phyloP scores from a whole-genome alignment of 2,113 vertebrate genomes.

The Pitta sordida region DNA sequence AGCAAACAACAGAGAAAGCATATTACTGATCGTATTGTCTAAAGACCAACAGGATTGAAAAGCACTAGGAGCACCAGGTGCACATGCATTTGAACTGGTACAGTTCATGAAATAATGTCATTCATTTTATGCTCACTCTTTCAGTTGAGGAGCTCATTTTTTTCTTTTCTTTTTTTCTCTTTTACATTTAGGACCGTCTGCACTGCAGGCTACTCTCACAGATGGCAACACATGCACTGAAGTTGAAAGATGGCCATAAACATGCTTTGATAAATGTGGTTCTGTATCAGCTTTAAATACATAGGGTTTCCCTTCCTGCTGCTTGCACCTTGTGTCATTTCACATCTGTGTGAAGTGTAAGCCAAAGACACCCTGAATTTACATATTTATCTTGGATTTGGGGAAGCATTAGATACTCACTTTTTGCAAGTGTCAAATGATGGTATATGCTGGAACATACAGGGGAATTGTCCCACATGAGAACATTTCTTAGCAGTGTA shows the following conservation, averaged over 20 bases:
- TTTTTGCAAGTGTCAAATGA: neutral
- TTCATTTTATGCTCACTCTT: neutral
- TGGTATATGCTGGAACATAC: neutral
- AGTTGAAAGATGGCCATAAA: neutral
- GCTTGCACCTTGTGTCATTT: neutral
- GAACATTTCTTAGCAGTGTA: neutral
- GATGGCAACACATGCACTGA: neutral
- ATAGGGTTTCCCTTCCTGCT: neutral
- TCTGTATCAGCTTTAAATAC: neutral
- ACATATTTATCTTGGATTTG: neutral
- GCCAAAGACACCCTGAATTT: neutral
- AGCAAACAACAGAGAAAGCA: neutral
- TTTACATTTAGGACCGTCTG: constrained; percentile 1
- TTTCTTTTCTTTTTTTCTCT: neutral
- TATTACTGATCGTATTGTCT: neutral
- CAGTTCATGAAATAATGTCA: constrained; percentile 38
- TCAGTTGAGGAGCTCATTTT: constrained; percentile 3
- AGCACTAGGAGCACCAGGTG: constrained; percentile 16
- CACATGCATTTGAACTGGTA: constrained; percentile 27
- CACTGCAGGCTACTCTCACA: neutral
- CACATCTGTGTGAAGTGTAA: neutral
- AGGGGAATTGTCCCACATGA: neutral
- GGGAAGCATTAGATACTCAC: neutral
- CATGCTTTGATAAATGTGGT: neutral
- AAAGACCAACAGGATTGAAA: neutral